Conservation (phyloP, 2,888 invertebrate genomes). For the Andrena chrysosceles region DNA sequence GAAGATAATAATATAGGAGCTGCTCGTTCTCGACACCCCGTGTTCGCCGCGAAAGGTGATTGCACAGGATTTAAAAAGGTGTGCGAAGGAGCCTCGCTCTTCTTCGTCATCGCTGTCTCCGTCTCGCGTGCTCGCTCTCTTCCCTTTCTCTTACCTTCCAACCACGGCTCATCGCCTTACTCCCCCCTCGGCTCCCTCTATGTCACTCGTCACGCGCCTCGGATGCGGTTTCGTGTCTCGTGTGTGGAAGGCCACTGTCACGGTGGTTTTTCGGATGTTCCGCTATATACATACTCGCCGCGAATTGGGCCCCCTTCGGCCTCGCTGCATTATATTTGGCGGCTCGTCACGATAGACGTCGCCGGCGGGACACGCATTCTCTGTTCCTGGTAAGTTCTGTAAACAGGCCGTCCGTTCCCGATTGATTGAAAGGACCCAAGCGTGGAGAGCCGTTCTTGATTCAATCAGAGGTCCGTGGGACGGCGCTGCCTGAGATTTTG, state of each 20-base stretch:
- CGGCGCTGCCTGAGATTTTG: too few relatives aligned
- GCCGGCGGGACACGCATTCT: neutral
- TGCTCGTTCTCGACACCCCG: conserved; percentile 49
- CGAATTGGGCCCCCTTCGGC: conserved; percentile 4
- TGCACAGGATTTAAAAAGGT: conserved; percentile 43
- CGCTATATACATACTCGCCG: conserved; percentile 46
- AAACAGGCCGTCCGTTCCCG: conserved; percentile 4
- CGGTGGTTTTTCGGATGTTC: conserved; percentile 66
- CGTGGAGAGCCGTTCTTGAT: too few relatives aligned
- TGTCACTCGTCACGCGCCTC: conserved; percentile 53
- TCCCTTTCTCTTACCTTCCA: neutral
- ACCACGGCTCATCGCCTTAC: neutral
- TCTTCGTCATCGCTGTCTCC: conserved; percentile 28
- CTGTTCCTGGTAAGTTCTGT: neutral
- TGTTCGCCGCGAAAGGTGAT: conserved; percentile 44
- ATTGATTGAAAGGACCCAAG: conserved; percentile 9
- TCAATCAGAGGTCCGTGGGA: too few relatives aligned
- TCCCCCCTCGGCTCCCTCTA: conserved; percentile 21
- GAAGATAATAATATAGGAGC: conserved; percentile 69
- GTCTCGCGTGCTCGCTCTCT: neutral
- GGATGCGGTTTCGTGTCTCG: conserved; percentile 65
- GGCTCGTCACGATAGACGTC: conserved; percentile 32
- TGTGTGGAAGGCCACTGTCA: conserved; percentile 60
- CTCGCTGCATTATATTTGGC: conserved; percentile 22
- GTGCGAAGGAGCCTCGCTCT: conserved; percentile 18